These are phyloP conservation scores for Caranx melampygus DNA, from an alignment of 2,113 vertebrate genomes.

Conservation along the genomic window DNA sequence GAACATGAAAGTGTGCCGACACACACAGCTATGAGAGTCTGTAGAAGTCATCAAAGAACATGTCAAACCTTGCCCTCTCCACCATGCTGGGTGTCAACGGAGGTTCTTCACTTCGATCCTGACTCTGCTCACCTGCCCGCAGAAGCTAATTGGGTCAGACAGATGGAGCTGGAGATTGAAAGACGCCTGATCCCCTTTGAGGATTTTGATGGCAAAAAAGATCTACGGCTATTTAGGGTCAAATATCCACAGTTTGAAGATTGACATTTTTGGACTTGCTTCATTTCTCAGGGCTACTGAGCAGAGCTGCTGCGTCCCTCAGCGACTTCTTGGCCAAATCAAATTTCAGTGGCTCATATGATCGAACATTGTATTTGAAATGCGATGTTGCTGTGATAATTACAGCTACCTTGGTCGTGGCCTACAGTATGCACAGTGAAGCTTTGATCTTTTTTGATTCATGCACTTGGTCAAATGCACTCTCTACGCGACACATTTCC, in stretches of 20 bases:
- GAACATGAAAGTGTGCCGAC: slow-evolving; percentile 14
- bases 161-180: slow-evolving; percentile 69
- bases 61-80: slow-evolving; percentile 48
- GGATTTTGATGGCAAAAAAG: slow-evolving; percentile 51
- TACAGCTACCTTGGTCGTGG: not conserved
- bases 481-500: not conserved
- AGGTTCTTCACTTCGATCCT: slow-evolving; percentile 42
- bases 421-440: too few relatives aligned
- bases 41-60: slow-evolving; percentile 43
- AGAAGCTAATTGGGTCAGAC: slow-evolving; percentile 76
- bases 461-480: not conserved
- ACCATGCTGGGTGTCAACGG: slow-evolving; percentile 47
- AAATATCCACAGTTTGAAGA: slow-evolving; percentile 29
- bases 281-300: not conserved
- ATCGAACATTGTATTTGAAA: slow-evolving; percentile 1
- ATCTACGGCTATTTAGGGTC: slow-evolving; percentile 37
- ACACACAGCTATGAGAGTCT: slow-evolving; percentile 24
- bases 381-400: slow-evolving; percentile 11
- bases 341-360: not conserved
- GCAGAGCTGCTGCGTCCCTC: not conserved
- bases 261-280: not conserved
- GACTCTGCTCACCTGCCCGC: slow-evolving; percentile 61
- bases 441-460: not conserved
- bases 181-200: slow-evolving; percentile 53
- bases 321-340: not conserved